Evolutionary conservation across 2,888 invertebrate genomes (phyloP).

Genomic region (Frankliniella intonsa): DNA sequence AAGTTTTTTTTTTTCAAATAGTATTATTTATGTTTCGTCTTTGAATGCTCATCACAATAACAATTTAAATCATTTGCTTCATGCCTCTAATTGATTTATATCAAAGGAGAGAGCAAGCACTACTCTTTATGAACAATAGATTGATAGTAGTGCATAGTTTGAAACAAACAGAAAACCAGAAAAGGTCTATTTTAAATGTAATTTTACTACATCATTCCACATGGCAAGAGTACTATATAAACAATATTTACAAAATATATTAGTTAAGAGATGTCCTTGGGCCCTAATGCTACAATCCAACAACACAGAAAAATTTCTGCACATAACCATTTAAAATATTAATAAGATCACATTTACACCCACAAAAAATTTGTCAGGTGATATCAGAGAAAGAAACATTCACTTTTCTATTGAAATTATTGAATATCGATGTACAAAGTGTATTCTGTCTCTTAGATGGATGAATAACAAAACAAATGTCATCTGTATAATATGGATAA

Average conservation of each 20-base stretch:
- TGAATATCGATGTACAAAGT: slow-evolving; percentile 23
- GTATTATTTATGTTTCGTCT: background rate
- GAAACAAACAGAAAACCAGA: slow-evolving; percentile 17
- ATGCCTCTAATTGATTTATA: slow-evolving; percentile 1
- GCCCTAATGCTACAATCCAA: slow-evolving; percentile 22
- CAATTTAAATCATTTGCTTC: background rate
- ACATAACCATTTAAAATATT: slow-evolving; percentile 15
- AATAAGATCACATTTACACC: slow-evolving; percentile 24
- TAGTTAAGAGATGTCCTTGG: slow-evolving; percentile 24
- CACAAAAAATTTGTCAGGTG: slow-evolving; percentile 10
- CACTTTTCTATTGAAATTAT: background rate
- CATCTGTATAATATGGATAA: slow-evolving; percentile 22
- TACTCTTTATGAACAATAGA: slow-evolving; percentile 10
- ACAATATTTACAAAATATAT: slow-evolving; percentile 25
- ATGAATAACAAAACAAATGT: slow-evolving; percentile 23
- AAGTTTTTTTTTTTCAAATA: background rate
- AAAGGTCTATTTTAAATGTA: background rate
- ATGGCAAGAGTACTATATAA: slow-evolving; percentile 23
- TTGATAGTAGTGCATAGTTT: slow-evolving; percentile 4
- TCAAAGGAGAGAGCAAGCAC: slow-evolving; percentile 16
- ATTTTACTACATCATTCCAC: slow-evolving; percentile 14
- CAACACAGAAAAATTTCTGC: slow-evolving; percentile 19
- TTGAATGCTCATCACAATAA: slow-evolving; percentile 5
- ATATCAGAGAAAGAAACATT: background rate
- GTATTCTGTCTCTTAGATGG: slow-evolving; percentile 20